Base-by-base conservation (phyloP, 2,113 vertebrate genomes). In the Nestor notabilis region DNA sequence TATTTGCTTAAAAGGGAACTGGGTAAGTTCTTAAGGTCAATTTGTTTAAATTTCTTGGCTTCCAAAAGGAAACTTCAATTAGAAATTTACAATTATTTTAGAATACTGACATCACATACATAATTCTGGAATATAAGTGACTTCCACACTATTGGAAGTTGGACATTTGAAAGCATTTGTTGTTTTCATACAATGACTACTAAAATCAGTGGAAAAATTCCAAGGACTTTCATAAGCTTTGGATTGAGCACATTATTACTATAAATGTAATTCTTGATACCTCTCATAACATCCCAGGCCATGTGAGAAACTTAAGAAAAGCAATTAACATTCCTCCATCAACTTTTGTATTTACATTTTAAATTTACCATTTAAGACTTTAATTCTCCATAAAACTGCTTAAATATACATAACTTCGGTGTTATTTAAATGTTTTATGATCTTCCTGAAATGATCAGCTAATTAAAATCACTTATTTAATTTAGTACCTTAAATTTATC, bases 351-450 rank as follows among this genome's bases (percentile, higher is more conserved):
- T 96, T 94, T 94, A 92, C 83, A 84, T 80, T 89, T 94, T 63
- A 96, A 91, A 94, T 94, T 96, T 96, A 97, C 81, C 96, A 88
- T 79, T 95, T 94, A 76, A 89, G 90, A 91, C 86, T 97, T 96
- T 97, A 98, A 98, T 97, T 98, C 96, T 97, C 95, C 91, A 88
- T 94, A 96, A 97, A 98, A 96, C 95, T 96, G 75, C 83, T 95
- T 95, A 95, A 75, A 95, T 92, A 97, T 86, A 96, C 94, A 94
- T 94, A 97, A 95, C 95, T 95, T 94, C 82, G 56, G 71, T 95
- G 94, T 95, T 97, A 93, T 96, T 98, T 98, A 96, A 98, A 98
- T 97, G 97, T 92, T 98, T 98, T 97, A 97, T 97, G 97, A 97
- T 96, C 96, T 95, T 94, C 83, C 91, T 96, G 95, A 98, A 98